Evolutionary conservation across 2,888 invertebrate genomes (phyloP).

Genomic region (Limnephilus lunatus): DNA sequence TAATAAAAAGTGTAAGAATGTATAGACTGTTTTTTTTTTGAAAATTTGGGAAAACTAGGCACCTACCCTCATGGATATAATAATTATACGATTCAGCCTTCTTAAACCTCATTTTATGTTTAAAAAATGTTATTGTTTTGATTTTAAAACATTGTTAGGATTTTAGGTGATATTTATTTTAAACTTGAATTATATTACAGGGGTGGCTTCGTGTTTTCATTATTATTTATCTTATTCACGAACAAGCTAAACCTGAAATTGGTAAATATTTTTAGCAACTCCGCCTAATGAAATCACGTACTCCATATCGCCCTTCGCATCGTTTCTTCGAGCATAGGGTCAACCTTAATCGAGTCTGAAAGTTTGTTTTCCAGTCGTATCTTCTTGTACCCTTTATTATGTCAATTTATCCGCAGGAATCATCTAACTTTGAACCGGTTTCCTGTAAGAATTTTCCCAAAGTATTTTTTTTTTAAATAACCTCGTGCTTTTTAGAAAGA

Average conservation of each 20-base stretch:
- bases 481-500: background rate
- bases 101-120: too few species aligned
- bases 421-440: background rate
- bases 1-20: too few species aligned
- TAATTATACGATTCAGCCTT: too few species aligned
- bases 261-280: conserved; percentile 24
- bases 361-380: background rate
- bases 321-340: background rate
- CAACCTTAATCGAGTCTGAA: conserved; percentile 21
- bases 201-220: background rate
- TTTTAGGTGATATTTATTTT: background rate
- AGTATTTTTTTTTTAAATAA: background rate
- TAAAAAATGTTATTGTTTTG: too few species aligned
- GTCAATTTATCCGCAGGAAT: conserved; percentile 9
- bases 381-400: background rate
- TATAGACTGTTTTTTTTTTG: too few species aligned
- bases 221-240: conserved; percentile 13
- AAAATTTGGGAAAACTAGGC: too few species aligned
- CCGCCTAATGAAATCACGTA: conserved; percentile 43
- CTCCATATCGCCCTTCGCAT: background rate
- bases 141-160: too few species aligned
- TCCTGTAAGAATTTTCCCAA: background rate
- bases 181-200: background rate
- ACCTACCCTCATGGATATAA: too few species aligned
- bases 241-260: background rate